These are phyloP conservation scores for Semaprochilodus insignis DNA, from an alignment of 2,797 vertebrate genomes.

Conservation along the genomic window DNA sequence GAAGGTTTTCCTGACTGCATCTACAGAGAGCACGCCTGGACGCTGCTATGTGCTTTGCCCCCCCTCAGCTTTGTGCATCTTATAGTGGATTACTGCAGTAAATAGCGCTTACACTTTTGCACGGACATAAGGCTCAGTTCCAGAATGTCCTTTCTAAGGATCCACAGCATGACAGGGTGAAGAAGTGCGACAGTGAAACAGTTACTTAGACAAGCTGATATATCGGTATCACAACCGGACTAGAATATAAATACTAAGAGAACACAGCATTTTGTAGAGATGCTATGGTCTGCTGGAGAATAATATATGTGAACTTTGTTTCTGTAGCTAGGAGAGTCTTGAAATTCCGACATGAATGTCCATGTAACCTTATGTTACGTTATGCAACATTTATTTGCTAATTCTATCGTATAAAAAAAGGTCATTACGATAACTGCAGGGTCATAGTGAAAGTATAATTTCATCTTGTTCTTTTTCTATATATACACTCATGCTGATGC, in stretches of 20 bases:
- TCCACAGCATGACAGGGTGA: background rate
- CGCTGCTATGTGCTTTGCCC: conserved; percentile 58
- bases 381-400: background rate
- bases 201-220: conserved; percentile 5
- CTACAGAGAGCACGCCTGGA: conserved; percentile 39
- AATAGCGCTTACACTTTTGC: conserved; percentile 54
- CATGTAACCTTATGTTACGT: conserved; percentile 28
- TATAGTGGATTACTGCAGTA: conserved; percentile 69
- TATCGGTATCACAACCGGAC: background rate
- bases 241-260: conserved; percentile 4
- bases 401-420: background rate
- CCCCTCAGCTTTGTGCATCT: conserved; percentile 66
- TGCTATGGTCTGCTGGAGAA: background rate
- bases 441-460: conserved; percentile 24
- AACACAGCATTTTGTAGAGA: background rate
- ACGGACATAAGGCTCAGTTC: background rate
- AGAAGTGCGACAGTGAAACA: background rate
- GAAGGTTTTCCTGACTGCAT: background rate
- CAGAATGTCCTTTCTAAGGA: conserved; percentile 19
- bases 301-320: conserved; percentile 28
- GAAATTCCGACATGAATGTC: conserved; percentile 46
- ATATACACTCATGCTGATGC: conserved; percentile 62
- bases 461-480: conserved; percentile 55
- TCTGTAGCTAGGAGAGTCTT: conserved; percentile 27
- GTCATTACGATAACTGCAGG: conserved; percentile 1